Base-by-base conservation (phyloP, 1,140 invertebrate genomes). In the Drosophila orosa region DNA sequence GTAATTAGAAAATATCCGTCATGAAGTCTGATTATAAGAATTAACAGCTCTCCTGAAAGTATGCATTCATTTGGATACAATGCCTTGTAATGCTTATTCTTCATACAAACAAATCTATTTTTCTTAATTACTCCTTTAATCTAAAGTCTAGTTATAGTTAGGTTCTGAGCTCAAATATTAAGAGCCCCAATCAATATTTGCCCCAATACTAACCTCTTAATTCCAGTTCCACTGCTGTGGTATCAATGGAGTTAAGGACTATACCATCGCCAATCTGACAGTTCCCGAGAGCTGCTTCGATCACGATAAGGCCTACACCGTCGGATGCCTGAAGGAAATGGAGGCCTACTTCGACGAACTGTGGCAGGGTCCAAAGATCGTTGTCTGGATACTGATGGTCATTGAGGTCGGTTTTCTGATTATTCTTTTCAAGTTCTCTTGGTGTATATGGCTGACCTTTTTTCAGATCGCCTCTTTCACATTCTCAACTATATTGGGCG, bases 171-270 rank as follows among this genome's bases (percentile, higher is more conserved):
- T 25, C 0, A 25, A 45, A 15, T 15, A 45, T 3, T 4, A 17
- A 10, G 42, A 1, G 8, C 3, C 0, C n/a, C n/a, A n/a, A n/a
- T n/a, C n/a, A n/a, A n/a, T n/a, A n/a, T 24, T 22, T 1, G 1
- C 1, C 3, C 15, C 5, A 10, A n/a, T 47, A 15, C 3, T 22
- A 9, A 22, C 13, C 17, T 9, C 0, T 22, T n/a, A 13, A 10
- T 50, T 54, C 0, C 4, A 91, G 89, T 60, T 78, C 3, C 17
- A 80, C 2, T 91, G 90, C 50, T 91, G 90, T 35, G 90, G 90
- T n/a, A 55, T 78, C 12, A 50, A 67, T 6, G 72, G 78, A 6
- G 27, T 68, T 24, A 56, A 33, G 13, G 90, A 91, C 35, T 91
- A 91, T 15, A 71, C 15, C 5, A 58, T 65, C 9, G 71, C 62